These are phyloP conservation scores for Drosophila sulfurigaster DNA, from an alignment of 1,140 invertebrate genomes.

Conservation along the genomic window DNA sequence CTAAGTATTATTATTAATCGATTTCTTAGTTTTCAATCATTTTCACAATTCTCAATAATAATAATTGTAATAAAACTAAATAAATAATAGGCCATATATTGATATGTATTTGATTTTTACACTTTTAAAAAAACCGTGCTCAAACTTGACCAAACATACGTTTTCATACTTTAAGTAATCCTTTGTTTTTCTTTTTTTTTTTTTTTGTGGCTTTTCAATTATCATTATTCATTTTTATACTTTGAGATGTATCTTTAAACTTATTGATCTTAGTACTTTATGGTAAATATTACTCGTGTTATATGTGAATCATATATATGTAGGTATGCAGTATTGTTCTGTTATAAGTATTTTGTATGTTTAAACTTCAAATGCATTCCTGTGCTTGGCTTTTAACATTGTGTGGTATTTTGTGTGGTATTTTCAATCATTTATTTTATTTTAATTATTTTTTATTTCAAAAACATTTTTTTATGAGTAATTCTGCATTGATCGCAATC, in stretches of 20 bases:
- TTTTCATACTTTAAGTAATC: conserved; percentile 37
- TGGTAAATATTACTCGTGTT: conserved; percentile 20
- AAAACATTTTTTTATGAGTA: conserved; percentile 21
- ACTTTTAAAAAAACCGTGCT: conserved; percentile 80
- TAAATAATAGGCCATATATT: conserved; percentile 84
- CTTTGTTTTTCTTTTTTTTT: background rate
- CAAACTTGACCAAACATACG: conserved; percentile 68
- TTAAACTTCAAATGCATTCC: conserved; percentile 76
- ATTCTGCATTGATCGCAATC: conserved; percentile 60
- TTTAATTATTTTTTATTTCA: conserved; percentile 21
- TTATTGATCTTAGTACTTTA: conserved; percentile 30
- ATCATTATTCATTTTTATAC: conserved; percentile 17
- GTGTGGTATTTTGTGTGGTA: conserved; percentile 40
- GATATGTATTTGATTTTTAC: conserved; percentile 85
- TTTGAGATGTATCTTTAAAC: conserved; percentile 20
- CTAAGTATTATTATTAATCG: conserved; percentile 44
- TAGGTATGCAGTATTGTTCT: conserved; percentile 39
- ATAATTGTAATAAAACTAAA: conserved; percentile 76
- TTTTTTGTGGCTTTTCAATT: conserved; percentile 24
- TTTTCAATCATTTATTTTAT: conserved; percentile 11
- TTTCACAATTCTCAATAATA: conserved; percentile 43
- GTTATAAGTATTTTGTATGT: conserved; percentile 51
- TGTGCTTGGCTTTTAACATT: conserved; percentile 67
- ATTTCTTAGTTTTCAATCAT: conserved; percentile 35
- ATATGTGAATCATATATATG: conserved; percentile 39